Evolutionary conservation across 2,888 invertebrate species (phyloP).

Genomic region (Spodoptera exigua): DNA sequence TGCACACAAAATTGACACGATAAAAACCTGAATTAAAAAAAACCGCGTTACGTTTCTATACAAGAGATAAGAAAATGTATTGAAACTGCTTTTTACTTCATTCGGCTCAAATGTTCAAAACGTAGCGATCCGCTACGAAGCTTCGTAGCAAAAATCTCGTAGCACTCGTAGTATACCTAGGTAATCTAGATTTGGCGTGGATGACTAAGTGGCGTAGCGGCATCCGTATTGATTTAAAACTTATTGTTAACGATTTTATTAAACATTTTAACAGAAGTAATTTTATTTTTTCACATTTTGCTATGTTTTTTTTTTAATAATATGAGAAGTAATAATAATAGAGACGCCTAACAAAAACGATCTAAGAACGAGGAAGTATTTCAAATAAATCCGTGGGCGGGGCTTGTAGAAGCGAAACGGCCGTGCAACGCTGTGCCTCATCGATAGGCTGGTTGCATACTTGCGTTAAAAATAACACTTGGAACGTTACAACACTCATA

Average conservation of each 20-base stretch:
- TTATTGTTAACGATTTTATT: too few species aligned
- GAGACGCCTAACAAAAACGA: slow-evolving; percentile 48
- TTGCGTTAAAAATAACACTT: slow-evolving; percentile 21
- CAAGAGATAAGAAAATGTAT: neutral
- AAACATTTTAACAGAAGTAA: too few species aligned
- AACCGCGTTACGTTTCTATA: neutral
- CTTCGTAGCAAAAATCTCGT: slow-evolving; percentile 37
- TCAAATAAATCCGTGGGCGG: slow-evolving; percentile 75
- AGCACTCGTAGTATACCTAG: slow-evolving; percentile 39
- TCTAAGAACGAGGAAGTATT: slow-evolving; percentile 78
- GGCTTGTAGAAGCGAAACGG: slow-evolving; percentile 75
- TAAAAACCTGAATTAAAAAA: slow-evolving; percentile 8
- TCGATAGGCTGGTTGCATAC: slow-evolving; percentile 63
- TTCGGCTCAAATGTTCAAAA: slow-evolving; percentile 38
- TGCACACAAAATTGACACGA: slow-evolving; percentile 25
- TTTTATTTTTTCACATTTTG: neutral
- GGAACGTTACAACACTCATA: too few species aligned
- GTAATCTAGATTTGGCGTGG: slow-evolving; percentile 26
- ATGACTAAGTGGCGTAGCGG: too few species aligned
- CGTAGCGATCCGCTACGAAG: slow-evolving; percentile 37
- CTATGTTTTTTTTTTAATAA: slow-evolving; percentile 16
- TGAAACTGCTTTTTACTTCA: slow-evolving; percentile 1
- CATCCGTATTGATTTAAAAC: too few species aligned
- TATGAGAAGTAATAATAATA: slow-evolving; percentile 22
- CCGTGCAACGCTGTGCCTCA: slow-evolving; percentile 68